Base-by-base conservation (phyloP, 2,797 vertebrate genomes). In the Pseudotriccus pelzelni region DNA sequence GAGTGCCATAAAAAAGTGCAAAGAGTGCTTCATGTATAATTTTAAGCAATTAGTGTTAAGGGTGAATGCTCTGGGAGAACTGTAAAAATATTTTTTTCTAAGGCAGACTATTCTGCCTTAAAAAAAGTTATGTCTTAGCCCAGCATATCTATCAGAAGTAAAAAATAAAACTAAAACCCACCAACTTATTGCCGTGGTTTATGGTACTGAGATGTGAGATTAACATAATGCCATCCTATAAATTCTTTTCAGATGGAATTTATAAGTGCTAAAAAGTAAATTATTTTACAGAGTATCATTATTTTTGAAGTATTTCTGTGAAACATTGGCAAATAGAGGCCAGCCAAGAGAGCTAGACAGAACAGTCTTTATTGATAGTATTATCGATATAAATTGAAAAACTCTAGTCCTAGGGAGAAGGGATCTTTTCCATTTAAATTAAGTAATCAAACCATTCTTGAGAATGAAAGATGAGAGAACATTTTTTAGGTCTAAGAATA, bases 1-100 rank as follows among this genome's bases (percentile, higher is more conserved):
- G 72, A 63, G 14, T 84, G n/a, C 25, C 58, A 37, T 30, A 50
- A 78, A 72, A 34, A 91, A 67, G 20, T 64, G 58, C 1, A 1
- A 67, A 49, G 60, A 73, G 21, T 84, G 12, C 20, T 84, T 87
- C 14, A 16, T 47, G 23, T 63, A 9, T 78, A 84, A 66, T 78
- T 96, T 91, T 70, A 81, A 69, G 62, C 52, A 82, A 67, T 81
- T 95, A 87, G 4, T 76, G 36, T 63, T 93, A 84, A 36, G 47
- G 36, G 30, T 91, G 8, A 86, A 60, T 88, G 44, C 55, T 79
- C 9, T 52, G 8, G 36, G 36, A 89, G 28, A 80, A 17, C 37
- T 56, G 10, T 59, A 75, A 74, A 46, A 53, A 22, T 58, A 18
- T 4, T 63, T 59, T 63, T 78, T 66, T 12, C 3, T 66, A 78